Conservation (phyloP, 1,140 invertebrate species). For the Microplitis demolitor region DNA sequence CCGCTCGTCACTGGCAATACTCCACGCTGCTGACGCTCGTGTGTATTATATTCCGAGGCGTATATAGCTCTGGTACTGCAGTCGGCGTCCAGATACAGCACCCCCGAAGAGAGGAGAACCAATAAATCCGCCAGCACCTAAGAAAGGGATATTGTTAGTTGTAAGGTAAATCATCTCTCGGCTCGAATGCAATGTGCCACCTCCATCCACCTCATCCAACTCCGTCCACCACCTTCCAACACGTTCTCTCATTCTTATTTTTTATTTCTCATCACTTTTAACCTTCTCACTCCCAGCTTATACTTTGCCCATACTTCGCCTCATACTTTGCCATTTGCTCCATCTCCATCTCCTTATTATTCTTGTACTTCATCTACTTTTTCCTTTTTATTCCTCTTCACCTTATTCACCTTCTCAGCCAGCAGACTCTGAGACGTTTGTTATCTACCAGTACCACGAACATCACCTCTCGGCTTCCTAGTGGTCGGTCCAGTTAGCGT, state of each 20-base stretch:
- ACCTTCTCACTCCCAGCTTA: constrained; percentile 2
- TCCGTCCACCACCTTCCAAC: constrained; percentile 1
- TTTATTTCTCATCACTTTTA: neutral
- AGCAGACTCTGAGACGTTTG: constrained; percentile 28
- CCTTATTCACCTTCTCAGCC: constrained; percentile 12
- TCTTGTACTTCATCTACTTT: constrained; percentile 24
- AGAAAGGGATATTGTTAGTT: constrained; percentile 60
- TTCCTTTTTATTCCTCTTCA: neutral
- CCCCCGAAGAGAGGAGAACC: constrained; percentile 51
- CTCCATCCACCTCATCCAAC: constrained; percentile 8
- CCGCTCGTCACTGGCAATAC: constrained; percentile 5
- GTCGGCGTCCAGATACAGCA: constrained; percentile 26
- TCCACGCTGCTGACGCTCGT: neutral
- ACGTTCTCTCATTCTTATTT: constrained; percentile 4
- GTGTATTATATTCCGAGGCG: constrained; percentile 26
- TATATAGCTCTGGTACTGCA: constrained; percentile 30
- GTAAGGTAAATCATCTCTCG: constrained; percentile 60
- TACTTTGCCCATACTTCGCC: neutral
- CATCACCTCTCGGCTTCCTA: constrained; percentile 1
- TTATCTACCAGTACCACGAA: constrained; percentile 14
- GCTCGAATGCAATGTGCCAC: constrained; percentile 30
- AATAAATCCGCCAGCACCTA: constrained; percentile 54
- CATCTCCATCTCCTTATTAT: constrained; percentile 4
- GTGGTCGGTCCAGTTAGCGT: constrained; percentile 46
- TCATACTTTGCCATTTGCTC: neutral